phyloP scores from a whole-genome alignment of 1,140 invertebrate species.

The Vanessa atalanta region DNA sequence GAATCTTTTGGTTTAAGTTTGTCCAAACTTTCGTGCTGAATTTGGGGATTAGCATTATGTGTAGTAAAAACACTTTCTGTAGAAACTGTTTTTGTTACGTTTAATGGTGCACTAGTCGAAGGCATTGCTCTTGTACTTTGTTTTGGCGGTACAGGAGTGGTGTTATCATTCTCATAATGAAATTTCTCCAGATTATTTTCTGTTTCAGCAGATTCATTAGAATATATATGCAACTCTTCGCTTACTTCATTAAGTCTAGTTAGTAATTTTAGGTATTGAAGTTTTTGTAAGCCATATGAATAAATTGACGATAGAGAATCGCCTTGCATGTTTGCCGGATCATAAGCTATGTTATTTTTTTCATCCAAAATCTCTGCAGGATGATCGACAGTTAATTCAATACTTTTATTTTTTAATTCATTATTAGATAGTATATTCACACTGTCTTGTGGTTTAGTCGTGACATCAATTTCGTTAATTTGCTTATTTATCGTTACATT shows the following conservation, averaged over 20 bases:
- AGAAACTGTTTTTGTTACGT: conserved; percentile 30
- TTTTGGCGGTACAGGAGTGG: conserved; percentile 17
- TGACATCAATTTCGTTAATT: conserved; percentile 34
- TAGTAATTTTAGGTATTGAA: conserved; percentile 67
- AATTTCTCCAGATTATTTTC: conserved; percentile 56
- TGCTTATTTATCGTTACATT: conserved; percentile 23
- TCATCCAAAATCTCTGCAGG: conserved; percentile 39
- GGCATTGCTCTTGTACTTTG: conserved; percentile 40
- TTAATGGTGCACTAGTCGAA: conserved; percentile 28
- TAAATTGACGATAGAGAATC: conserved; percentile 74
- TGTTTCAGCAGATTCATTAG: conserved; percentile 54
- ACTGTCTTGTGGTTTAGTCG: conserved; percentile 38
- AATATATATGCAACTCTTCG: conserved; percentile 65
- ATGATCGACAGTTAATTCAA: conserved; percentile 37
- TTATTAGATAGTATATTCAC: conserved; percentile 26
- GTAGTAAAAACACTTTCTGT: conserved; percentile 45
- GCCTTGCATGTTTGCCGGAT: conserved; percentile 72
- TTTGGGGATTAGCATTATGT: conserved; percentile 44
- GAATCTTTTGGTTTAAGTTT: not conserved
- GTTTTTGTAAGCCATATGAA: conserved; percentile 69
- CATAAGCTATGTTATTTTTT: conserved; percentile 62
- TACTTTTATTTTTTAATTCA: conserved; percentile 29
- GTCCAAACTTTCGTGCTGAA: conserved; percentile 44
- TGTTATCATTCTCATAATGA: conserved; percentile 58
- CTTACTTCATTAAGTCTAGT: conserved; percentile 62